Conservation (phyloP, 1,140 invertebrate species). For the Grapholita molesta region DNA sequence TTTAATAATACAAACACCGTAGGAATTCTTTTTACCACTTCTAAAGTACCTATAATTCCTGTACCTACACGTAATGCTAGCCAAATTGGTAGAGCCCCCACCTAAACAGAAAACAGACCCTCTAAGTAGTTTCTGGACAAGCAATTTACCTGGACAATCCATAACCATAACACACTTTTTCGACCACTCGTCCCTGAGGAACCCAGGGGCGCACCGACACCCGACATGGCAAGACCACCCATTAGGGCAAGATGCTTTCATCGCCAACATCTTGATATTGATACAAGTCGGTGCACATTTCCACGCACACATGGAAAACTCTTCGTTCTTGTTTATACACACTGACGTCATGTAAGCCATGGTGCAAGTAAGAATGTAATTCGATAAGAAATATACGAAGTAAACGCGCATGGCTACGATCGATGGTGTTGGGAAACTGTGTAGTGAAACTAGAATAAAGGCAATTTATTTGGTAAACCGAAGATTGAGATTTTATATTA, state of each 20-base stretch:
- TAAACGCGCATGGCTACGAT: background rate
- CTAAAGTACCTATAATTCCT: no score
- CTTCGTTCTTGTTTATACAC: conserved; percentile 48
- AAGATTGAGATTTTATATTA: no score
- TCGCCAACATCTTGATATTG: conserved; percentile 41
- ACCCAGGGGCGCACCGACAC: conserved; percentile 57
- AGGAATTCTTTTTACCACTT: no score
- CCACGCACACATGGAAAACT: conserved; percentile 61
- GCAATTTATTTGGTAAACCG: background rate
- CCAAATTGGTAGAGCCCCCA: no score
- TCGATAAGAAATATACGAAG: background rate
- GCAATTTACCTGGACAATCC: conserved; percentile 55
- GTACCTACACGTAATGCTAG: no score
- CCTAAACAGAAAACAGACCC: no score
- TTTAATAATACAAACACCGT: no score
- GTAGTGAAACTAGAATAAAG: background rate
- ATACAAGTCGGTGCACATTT: conserved; percentile 62
- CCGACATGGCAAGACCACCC: conserved; percentile 58
- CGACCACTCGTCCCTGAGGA: conserved; percentile 52
- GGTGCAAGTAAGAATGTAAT: background rate
- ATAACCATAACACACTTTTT: conserved; percentile 54
- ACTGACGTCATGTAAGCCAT: conserved; percentile 40
- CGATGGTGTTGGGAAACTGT: background rate
- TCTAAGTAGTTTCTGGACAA: no score
- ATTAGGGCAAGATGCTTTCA: conserved; percentile 30